A percentile compares a stretch with the other conserved stretches of the same genome.
These are phyloP conservation scores for Epistrophe eligans DNA, from an alignment of 2,888 invertebrate species.

Conservation along the genomic window DNA sequence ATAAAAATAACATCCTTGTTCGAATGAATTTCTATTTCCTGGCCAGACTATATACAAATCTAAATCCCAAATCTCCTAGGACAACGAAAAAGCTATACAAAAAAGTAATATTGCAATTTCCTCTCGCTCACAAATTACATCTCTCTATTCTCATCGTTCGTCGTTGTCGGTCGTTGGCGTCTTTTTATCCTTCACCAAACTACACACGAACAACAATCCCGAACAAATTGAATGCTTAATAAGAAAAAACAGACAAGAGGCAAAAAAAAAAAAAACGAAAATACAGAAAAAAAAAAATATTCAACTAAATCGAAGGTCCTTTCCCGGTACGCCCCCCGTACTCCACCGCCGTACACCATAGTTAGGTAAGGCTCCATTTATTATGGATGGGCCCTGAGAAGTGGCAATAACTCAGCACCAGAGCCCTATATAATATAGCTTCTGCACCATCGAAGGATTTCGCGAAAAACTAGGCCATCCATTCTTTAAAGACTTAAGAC, in stretches of 20 bases:
- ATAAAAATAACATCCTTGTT: conserved; percentile 1
- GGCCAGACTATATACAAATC: conserved; percentile 45
- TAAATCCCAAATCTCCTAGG: conserved; percentile 37
- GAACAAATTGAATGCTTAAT: conserved; percentile 69
- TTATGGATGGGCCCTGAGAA: conserved; percentile 56
- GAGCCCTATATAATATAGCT: neutral
- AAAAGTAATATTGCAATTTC: conserved; percentile 70
- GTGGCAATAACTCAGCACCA: conserved; percentile 50
- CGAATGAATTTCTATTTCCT: conserved; percentile 69
- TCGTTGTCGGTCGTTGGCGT: neutral
- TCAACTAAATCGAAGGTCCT: conserved; percentile 59
- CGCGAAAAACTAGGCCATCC: conserved; percentile 49
- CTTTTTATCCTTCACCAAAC: conserved; percentile 22
- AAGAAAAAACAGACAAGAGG: conserved; percentile 10
- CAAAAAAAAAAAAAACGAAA: neutral
- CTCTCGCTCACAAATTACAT: conserved; percentile 65
- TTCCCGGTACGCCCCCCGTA: no score
- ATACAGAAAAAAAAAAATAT: conserved; percentile 16
- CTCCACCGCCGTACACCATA: neutral
- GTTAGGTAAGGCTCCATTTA: conserved; percentile 42
- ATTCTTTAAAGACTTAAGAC: conserved; percentile 30
- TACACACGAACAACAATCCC: conserved; percentile 36
- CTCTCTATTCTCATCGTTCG: conserved; percentile 39
- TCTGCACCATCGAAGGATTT: conserved; percentile 1
- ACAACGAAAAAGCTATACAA: conserved; percentile 16